Conservation (phyloP, 2,888 invertebrate species). For the Drosophila stalkeri region DNA sequence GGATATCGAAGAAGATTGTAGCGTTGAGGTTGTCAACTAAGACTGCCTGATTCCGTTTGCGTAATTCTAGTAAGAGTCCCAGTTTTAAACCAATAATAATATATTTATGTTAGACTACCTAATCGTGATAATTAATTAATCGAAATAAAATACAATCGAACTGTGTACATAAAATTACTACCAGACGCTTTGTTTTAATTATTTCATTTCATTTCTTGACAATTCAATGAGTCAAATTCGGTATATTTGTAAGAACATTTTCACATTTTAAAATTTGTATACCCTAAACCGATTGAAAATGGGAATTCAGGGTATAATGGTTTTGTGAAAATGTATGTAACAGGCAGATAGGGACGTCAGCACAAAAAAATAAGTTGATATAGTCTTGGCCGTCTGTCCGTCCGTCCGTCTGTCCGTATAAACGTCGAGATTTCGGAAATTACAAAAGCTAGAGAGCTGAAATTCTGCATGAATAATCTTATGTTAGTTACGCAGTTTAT, state of each 20-base stretch:
- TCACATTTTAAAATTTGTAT: no score
- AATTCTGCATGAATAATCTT: no score
- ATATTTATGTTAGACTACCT: slow-evolving; percentile 25
- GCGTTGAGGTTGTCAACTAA: slow-evolving; percentile 84
- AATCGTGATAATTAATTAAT: slow-evolving; percentile 53
- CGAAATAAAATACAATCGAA: slow-evolving; percentile 27
- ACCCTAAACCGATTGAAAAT: no score
- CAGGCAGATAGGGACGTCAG: no score
- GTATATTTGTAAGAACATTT: not conserved
- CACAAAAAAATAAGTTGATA: no score
- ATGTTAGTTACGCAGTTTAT: no score
- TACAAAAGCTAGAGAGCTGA: no score
- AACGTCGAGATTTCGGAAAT: no score
- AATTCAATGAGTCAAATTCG: not conserved
- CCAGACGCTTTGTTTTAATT: not conserved
- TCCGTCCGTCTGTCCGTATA: no score
- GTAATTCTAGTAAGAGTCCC: slow-evolving; percentile 22
- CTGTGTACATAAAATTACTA: slow-evolving; percentile 10
- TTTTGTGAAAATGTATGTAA: no score
- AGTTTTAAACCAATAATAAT: slow-evolving; percentile 36
- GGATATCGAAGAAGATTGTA: slow-evolving; percentile 78
- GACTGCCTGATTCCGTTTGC: not conserved
- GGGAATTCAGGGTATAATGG: no score
- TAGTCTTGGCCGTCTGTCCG: no score
- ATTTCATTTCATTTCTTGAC: not conserved